Conservation (phyloP, 1,140 invertebrate species). For the Streblospio benedicti region DNA sequence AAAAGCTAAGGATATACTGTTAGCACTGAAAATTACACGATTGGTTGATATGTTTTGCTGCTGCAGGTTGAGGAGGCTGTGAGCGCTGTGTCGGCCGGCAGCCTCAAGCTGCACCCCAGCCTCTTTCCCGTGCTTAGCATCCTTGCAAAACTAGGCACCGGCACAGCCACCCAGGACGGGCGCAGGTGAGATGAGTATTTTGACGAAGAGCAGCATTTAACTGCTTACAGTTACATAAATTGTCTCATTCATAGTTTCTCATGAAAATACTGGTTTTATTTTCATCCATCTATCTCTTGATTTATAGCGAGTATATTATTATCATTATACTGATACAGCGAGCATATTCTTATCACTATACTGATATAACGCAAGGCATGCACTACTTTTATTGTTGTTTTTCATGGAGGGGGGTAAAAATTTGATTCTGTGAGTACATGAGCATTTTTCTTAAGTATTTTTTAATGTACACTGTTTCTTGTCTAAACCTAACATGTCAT, state of each 20-base stretch:
- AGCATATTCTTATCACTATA: too few relatives aligned
- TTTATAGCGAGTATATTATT: too few relatives aligned
- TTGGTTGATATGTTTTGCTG: too few relatives aligned
- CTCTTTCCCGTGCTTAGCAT: conserved; percentile 36
- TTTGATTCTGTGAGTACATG: neutral
- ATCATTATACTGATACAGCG: too few relatives aligned
- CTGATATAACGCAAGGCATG: neutral
- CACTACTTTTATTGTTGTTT: neutral
- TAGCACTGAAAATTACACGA: too few relatives aligned
- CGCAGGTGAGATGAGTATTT: neutral
- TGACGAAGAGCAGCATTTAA: neutral
- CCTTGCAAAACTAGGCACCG: conserved; percentile 29
- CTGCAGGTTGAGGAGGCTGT: conserved; percentile 14
- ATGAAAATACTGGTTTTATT: neutral
- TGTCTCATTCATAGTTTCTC: neutral
- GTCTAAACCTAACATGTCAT: conserved; percentile 6
- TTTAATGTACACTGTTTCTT: neutral
- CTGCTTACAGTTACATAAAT: conserved; percentile 6
- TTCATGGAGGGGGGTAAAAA: neutral
- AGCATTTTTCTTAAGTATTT: neutral
- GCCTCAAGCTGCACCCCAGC: conserved; percentile 24
- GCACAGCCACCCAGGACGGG: neutral
- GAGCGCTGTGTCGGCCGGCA: conserved; percentile 15
- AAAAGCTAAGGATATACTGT: too few relatives aligned
- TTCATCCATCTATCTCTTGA: too few relatives aligned